Percentiles rank a stretch among this genome's conserved stretches.
These are phyloP conservation scores for Amazona guildingii DNA, from an alignment of 2,113 vertebrate species.

Conservation along the genomic window DNA sequence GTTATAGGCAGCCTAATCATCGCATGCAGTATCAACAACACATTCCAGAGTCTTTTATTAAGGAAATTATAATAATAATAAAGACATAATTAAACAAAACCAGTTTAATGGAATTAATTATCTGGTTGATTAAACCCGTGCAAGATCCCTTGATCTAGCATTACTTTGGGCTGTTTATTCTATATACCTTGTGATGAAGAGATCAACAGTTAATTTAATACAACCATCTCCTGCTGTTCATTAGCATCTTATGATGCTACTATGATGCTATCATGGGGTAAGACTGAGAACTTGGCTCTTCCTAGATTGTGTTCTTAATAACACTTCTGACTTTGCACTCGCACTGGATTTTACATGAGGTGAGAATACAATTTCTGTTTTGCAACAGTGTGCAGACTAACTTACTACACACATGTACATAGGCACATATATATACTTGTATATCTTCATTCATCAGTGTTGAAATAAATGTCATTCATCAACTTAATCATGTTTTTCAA, in stretches of 20 bases:
- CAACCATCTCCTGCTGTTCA: not conserved
- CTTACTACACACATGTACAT: not conserved
- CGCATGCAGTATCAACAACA: not conserved
- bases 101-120: not conserved
- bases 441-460: not conserved
- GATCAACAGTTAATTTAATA: not conserved
- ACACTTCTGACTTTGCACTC: not conserved
- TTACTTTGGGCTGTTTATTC: not conserved
- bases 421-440: not conserved
- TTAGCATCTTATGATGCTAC: not conserved
- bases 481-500: not conserved
- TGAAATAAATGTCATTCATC: conserved; percentile 12
- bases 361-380: not conserved
- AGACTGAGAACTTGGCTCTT: not conserved
- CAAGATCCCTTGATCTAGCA: not conserved
- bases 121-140: not conserved
- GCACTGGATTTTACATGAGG: not conserved
- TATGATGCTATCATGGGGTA: not conserved
- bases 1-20: not conserved
- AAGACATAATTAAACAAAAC: not conserved
- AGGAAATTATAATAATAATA: not conserved
- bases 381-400: not conserved
- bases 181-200: not conserved
- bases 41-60: not conserved
- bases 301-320: not conserved